Base-by-base conservation (phyloP, 2,113 vertebrate genomes). In the Trinectes maculatus region DNA sequence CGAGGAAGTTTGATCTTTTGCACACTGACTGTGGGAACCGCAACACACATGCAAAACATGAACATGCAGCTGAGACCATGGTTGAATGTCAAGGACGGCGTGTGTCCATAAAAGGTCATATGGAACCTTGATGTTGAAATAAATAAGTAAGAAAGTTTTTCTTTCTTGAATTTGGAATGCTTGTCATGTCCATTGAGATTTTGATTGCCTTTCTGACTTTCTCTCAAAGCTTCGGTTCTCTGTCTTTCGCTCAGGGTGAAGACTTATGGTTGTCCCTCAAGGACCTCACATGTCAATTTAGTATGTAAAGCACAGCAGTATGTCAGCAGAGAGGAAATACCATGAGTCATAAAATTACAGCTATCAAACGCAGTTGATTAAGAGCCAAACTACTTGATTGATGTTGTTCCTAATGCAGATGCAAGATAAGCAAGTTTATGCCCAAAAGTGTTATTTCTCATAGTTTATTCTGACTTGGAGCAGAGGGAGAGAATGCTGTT, bases 51-150 rank as follows among this genome's bases (percentile, higher is more conserved):
- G 70, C 68, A 43, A 53, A 57, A 62, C n/a, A 22, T 42, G 36
- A 49, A 34, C 80, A 49, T 18, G 42, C 70, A 66, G 71, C 79
- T 55, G 72, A 77, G 43, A 61, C 44, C 37, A 4, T 3, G 53
- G 9, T 11, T 12, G 12, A 51, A 43, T 24, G 51, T 64, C 72
- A 40, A 8, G 46, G 49, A 83, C 29, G 11, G 70, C 78, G 16
- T 0, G 48, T 82, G 73, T 75, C 87, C 89, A 81, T 89, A 91
- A 88, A 91, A 85, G 86, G 85, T 59, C 49, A 49, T 40, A 25
- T 49, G 31, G 60, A 68, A 76, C 64, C 52, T 67, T 83, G 63
- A 13, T 61, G 71, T 18, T 16, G 18, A 47, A 47, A 65, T 48
- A 53, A 58, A n/a, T n/a, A 57, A 56, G 1, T 22, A 25, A 56